These are phyloP conservation scores for Aleadryas rufinucha DNA, from an alignment of 2,113 vertebrate genomes.

Conservation along the genomic window DNA sequence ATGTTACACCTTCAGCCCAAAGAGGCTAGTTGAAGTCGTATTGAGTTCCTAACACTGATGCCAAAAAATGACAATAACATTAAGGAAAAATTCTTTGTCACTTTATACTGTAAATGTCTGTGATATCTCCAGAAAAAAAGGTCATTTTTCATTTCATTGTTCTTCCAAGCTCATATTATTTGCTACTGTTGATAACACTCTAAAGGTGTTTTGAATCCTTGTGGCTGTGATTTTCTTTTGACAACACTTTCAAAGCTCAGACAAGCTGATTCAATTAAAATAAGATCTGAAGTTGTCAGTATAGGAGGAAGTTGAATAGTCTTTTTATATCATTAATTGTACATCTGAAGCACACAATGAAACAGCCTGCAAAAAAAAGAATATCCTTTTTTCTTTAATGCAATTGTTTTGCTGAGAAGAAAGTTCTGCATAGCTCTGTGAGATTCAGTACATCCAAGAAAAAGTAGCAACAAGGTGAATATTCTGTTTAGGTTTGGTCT, in stretches of 20 bases:
- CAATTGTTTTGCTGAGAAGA: not conserved
- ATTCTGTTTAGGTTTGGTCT: not conserved
- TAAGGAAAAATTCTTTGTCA: not conserved
- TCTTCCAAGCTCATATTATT: slow-evolving; percentile 22
- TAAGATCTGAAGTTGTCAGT: slow-evolving; percentile 18
- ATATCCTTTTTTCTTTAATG: not conserved
- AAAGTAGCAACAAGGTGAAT: not conserved
- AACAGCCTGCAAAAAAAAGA: not conserved
- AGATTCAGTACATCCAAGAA: not conserved
- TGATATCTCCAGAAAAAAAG: not conserved
- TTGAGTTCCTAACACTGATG: not conserved
- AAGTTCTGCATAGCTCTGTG: not conserved
- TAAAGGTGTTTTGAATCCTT: slow-evolving; percentile 4
- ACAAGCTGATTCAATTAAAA: slow-evolving; percentile 35
- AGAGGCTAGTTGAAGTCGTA: not conserved
- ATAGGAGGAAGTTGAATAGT: not conserved
- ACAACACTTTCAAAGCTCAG: slow-evolving; percentile 23
- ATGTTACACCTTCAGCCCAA: not conserved
- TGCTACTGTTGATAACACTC: not conserved
- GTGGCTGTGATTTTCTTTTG: slow-evolving; percentile 28
- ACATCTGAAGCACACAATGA: slow-evolving; percentile 1
- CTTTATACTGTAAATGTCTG: not conserved
- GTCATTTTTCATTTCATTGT: not conserved
- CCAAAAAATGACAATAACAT: not conserved
- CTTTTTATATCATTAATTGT: slow-evolving; percentile 46